Conservation (phyloP, 2,113 vertebrate genomes). For the Silurus glanis region DNA sequence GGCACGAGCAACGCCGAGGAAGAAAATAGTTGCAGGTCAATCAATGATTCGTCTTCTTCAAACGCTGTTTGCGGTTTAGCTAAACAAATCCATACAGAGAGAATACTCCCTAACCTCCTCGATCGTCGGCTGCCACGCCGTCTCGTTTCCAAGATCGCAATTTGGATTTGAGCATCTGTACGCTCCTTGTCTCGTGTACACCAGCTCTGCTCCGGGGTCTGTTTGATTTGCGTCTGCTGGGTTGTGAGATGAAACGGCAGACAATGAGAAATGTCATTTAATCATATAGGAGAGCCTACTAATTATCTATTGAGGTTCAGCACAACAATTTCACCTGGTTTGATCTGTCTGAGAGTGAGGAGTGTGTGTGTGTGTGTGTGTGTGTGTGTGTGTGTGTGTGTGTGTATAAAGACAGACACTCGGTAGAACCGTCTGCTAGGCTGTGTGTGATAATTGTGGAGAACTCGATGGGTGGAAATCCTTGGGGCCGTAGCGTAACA, state of each 20-base stretch:
- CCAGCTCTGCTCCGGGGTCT: conserved; percentile 10
- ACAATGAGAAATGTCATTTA: conserved; percentile 36
- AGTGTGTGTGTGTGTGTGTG: conserved; percentile 8
- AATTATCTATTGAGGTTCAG: conserved; percentile 46
- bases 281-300: conserved; percentile 38
- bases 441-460: conserved; percentile 40
- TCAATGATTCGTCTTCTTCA: background rate
- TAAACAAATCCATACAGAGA: background rate
- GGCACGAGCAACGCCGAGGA: background rate
- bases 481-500: conserved; percentile 7
- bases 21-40: conserved; percentile 4
- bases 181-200: conserved; percentile 9
- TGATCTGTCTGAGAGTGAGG: conserved; percentile 18
- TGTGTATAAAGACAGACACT: conserved; percentile 14
- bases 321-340: conserved; percentile 23
- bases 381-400: conserved; percentile 8
- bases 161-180: conserved; percentile 3
- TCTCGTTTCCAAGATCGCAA: conserved; percentile 2
- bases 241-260: conserved; percentile 14
- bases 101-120: background rate
- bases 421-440: conserved; percentile 8
- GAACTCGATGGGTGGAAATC: conserved; percentile 33
- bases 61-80: background rate
- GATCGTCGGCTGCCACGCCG: background rate
- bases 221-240: conserved; percentile 34